Base-by-base conservation (phyloP, 2,797 vertebrate genomes). In the Sciurus vulgaris region DNA sequence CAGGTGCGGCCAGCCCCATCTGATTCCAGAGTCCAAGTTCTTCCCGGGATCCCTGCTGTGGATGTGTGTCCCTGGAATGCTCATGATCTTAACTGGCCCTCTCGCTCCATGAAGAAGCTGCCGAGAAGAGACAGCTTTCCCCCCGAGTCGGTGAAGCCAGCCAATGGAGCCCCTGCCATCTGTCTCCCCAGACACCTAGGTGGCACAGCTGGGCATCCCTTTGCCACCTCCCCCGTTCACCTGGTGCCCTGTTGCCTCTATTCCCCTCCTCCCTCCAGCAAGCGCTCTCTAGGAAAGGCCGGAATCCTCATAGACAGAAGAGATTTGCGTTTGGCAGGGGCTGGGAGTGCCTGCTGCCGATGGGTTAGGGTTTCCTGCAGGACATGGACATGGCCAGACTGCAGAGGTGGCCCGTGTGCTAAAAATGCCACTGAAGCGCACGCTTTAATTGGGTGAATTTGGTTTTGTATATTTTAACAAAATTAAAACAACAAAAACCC, bases 11-110 rank as follows among this genome's bases (percentile, higher is more conserved):
- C 38, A 38, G 38, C 38, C 38, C 38, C 38, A 38, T 47, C n/a
- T 38, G 54, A 82, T 38, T 10, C 33, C 28, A 56, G 51, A n/a
- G 30, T 47, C 51, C 1, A 28, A 41, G 20, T 49, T 47, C 83
- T 54, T 22, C 30, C 20, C 28, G 6, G 1, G 10, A 33, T 22
- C 14, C 22, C 12, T 0, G 11, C 12, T 0, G 24, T 54, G 49
- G 24, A 56, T 22, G n/a, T 1, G 15, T 14, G 18, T 5, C 2
- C 24, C 44, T 18, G 38, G 33, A 2, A 33, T 7, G 11, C 17
- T 10, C 49, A 9, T 51, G 49, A 51, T 51, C 38, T n/a, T 12
- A 33, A 28, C 7, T 17, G 10, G 1, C 44, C 44, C 33, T n/a
- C 51, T 30, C 10, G 9, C 14, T 38, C 56, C 54, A 1, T 14